Evolutionary conservation across 2,888 invertebrate genomes (phyloP).

Genomic region (Sclerodermus sp.): DNA sequence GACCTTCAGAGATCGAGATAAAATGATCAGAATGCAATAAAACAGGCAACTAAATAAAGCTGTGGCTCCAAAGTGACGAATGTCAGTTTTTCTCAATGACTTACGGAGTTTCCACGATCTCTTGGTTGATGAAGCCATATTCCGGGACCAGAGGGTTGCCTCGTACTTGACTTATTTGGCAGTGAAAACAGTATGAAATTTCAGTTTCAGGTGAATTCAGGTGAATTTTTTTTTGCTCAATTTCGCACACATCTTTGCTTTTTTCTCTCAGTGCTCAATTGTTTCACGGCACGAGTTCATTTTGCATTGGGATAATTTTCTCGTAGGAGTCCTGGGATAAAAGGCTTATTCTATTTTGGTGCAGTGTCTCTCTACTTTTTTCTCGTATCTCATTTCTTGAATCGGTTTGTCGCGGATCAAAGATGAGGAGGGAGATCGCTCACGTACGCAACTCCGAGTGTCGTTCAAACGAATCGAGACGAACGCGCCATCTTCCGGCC

Average conservation of each 20-base stretch:
- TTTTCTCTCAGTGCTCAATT: slow-evolving; percentile 5
- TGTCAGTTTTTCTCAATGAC: slow-evolving; percentile 49
- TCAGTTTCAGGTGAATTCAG: slow-evolving; percentile 36
- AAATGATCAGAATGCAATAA: neutral
- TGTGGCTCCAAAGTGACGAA: neutral
- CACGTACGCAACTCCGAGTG: too few relatives aligned
- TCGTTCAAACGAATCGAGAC: too few relatives aligned
- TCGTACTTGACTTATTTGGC: slow-evolving; percentile 52
- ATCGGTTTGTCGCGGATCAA: too few relatives aligned
- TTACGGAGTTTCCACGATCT: slow-evolving; percentile 84
- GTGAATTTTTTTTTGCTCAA: slow-evolving; percentile 40
- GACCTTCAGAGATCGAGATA: neutral
- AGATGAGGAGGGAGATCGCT: too few relatives aligned
- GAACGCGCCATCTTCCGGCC: too few relatives aligned
- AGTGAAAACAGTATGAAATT: slow-evolving; percentile 45
- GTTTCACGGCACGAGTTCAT: too few relatives aligned
- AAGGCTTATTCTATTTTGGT: too few relatives aligned
- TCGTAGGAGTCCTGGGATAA: too few relatives aligned
- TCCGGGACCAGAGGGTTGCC: slow-evolving; percentile 37
- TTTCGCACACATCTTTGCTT: slow-evolving; percentile 26
- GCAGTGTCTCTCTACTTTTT: too few relatives aligned
- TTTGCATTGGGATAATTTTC: too few relatives aligned
- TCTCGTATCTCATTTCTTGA: too few relatives aligned
- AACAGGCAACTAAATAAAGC: neutral
- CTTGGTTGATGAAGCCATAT: slow-evolving; percentile 62